Percentiles rank a stretch among this genome's conserved stretches.
Evolutionary conservation across 2,113 vertebrate genomes (phyloP).

Genomic region (Macrotis lagotis): DNA sequence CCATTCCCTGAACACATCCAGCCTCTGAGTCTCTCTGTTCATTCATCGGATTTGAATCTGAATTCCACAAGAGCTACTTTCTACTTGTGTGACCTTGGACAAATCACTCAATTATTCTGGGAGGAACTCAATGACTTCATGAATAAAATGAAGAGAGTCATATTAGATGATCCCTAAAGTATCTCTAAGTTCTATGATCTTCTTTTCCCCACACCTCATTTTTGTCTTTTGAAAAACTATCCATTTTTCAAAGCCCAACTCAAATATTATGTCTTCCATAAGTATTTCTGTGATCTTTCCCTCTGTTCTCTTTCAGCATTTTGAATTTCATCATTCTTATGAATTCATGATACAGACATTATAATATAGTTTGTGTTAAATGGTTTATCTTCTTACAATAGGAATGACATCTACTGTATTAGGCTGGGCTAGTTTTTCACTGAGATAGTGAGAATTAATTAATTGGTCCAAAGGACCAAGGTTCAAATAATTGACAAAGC

Average conservation of each 20-base stretch:
- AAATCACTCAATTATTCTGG: background rate
- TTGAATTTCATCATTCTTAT: background rate
- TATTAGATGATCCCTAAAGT: background rate
- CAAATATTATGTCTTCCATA: background rate
- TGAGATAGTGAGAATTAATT: background rate
- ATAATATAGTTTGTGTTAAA: background rate
- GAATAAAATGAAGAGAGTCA: background rate
- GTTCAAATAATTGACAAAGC: background rate
- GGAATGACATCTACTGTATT: background rate
- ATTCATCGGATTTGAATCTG: background rate
- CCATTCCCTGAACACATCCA: background rate
- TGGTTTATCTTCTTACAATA: background rate
- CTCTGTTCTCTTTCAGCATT: background rate
- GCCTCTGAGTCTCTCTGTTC: background rate
- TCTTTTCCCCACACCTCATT: background rate
- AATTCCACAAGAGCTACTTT: background rate
- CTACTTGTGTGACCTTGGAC: background rate
- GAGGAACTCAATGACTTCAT: background rate
- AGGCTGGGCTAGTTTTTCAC: background rate
- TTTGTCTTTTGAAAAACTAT: background rate
- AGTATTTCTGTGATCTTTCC: background rate
- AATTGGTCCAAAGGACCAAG: background rate
- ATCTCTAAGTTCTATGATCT: background rate
- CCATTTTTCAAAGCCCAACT: background rate
- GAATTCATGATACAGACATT: background rate